These are phyloP conservation scores for Microcebus murinus DNA, from an alignment of 2,113 vertebrate genomes.

Conservation along the genomic window DNA sequence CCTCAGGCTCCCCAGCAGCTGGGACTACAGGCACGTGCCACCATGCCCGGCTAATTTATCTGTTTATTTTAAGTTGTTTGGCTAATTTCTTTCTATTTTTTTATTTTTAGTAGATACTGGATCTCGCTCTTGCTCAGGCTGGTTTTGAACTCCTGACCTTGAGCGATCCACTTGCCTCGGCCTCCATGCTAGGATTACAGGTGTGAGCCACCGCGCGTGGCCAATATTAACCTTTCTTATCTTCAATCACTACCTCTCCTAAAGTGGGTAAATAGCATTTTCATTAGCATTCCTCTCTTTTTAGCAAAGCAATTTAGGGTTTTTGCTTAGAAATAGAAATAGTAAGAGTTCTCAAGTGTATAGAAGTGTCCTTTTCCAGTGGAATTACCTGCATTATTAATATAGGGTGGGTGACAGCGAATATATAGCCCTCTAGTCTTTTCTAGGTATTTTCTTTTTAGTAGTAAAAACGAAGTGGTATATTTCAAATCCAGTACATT, in stretches of 20 bases:
- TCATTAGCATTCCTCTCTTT: not conserved
- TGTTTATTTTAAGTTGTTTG: no score
- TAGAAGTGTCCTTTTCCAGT: not conserved
- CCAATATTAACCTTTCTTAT: not conserved
- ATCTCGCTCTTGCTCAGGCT: no score
- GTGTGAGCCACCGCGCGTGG: no score
- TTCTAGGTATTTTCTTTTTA: not conserved
- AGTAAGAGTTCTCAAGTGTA: not conserved
- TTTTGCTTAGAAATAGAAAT: not conserved
- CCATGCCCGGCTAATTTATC: no score
- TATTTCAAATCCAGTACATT: not conserved
- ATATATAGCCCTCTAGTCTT: not conserved
- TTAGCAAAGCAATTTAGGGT: not conserved
- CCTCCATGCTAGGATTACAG: no score
- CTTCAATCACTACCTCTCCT: not conserved
- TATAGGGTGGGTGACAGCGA: not conserved
- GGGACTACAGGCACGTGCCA: no score
- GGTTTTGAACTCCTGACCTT: no score
- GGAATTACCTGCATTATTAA: not conserved
- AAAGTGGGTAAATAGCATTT: not conserved
- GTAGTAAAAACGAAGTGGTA: not conserved
- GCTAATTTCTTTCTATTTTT: no score
- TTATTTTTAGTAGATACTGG: no score
- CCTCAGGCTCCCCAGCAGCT: no score
- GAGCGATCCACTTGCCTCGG: no score